These are phyloP conservation scores for Anoplophora glabripennis DNA, from an alignment of 1,140 invertebrate species.

Conservation along the genomic window DNA sequence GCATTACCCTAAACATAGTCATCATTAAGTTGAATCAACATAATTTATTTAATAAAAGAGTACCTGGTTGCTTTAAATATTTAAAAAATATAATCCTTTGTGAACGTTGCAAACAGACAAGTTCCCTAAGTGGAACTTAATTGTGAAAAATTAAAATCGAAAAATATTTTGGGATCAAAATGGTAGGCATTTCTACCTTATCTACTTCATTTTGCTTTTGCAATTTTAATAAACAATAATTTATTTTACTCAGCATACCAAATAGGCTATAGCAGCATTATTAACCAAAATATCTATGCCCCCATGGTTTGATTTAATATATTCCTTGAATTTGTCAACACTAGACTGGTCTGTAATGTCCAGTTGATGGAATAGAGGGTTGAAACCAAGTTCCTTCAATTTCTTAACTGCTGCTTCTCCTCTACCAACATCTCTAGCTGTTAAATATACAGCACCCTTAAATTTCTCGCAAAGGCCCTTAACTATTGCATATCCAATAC, in stretches of 20 bases:
- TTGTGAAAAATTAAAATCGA: not conserved
- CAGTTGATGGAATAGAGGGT: conserved; percentile 61
- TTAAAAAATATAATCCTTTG: not conserved
- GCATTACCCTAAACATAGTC: conserved; percentile 49
- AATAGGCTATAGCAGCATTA: conserved; percentile 64
- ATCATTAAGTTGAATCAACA: not conserved
- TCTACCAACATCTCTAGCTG: conserved; percentile 55
- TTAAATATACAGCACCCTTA: conserved; percentile 58
- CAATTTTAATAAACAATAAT: no score
- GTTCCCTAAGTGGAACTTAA: no score
- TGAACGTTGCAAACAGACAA: not conserved
- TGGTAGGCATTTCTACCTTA: no score
- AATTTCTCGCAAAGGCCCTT: conserved; percentile 61
- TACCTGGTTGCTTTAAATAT: not conserved
- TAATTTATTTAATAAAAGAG: not conserved
- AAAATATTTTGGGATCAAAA: not conserved
- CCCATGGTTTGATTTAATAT: conserved; percentile 63
- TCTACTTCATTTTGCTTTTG: no score
- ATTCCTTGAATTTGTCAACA: conserved; percentile 54
- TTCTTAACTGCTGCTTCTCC: conserved; percentile 55
- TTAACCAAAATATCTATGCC: conserved; percentile 80
- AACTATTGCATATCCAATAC: conserved; percentile 69
- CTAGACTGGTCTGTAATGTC: conserved; percentile 59
- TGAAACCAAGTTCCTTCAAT: conserved; percentile 53
- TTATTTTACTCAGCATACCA: conserved; percentile 12